Base-by-base conservation (phyloP, 2,797 vertebrate genomes). In the Lemur catta region DNA sequence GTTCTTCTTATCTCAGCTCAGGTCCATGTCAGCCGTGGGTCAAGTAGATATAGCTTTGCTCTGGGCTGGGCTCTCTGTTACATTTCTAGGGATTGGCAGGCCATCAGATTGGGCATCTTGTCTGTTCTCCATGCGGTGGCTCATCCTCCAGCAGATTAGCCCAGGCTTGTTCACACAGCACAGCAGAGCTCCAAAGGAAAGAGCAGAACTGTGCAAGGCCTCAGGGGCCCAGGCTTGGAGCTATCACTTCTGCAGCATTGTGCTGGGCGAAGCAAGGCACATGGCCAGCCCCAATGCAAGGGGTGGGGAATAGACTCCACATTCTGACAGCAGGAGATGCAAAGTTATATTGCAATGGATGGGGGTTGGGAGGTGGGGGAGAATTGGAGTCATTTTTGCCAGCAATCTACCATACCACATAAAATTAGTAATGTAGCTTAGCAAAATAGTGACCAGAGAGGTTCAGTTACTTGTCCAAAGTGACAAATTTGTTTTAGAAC, bases 321-420 rank as follows among this genome's bases (percentile, higher is more conserved):
- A 0, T 46, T 48, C 75, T 33, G 50, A 26, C 2, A 46, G 35
- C 8, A 14, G 26, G 8, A 46, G 28, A 26, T 43, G 24, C 12
- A 18, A 72, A 50, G 33, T 84, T n/a, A 0, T 10, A 76, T 15
- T 76, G 71, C 38, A 30, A 15, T 17, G 52, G 59, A 35, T 38
- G 24, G 13, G 4, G 15, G 22, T 0, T 0, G 1, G 18, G 38
- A 75, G 4, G 8, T 4, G 33, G 28, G 17, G 17, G 14, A 69
- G 71, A 63, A 46, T 0, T 3, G 0, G 38, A 24, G 14, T 22
- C 28, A 22, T 30, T 50, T 89, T 50, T 41, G 26, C 43, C 76
- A n/a, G 75, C 43, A 55, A 1, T 59, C 76, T 91, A 13, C 20
- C 15, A 46, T 9, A 17, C 46, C 33, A 0, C 26, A 24, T 74